A percentile compares a stretch with the other conserved stretches of the same genome.
Conservation (phyloP, 2,113 vertebrate genomes). For the Odocoileus virginianus region DNA sequence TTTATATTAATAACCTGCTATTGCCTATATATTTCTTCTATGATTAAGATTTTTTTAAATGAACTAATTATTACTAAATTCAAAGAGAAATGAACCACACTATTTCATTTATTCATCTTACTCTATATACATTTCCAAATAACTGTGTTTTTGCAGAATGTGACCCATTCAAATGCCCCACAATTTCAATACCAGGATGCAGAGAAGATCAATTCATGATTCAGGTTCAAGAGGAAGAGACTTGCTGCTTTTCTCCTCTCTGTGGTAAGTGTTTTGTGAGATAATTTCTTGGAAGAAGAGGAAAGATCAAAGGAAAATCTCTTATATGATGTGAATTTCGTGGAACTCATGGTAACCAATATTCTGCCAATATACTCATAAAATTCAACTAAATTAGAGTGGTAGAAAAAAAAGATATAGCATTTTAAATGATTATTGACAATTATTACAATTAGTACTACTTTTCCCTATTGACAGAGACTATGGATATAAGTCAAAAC, state of each 20-base stretch:
- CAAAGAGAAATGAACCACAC: background rate
- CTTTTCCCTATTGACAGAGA: background rate
- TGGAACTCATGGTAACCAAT: background rate
- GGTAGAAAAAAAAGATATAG: background rate
- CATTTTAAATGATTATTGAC: conserved; percentile 2
- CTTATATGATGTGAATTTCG: background rate
- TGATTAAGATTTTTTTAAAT: background rate
- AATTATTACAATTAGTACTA: background rate
- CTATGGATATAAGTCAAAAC: background rate
- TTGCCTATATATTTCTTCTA: background rate
- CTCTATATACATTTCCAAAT: background rate
- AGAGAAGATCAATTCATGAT: conserved; percentile 94
- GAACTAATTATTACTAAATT: background rate
- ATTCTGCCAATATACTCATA: background rate
- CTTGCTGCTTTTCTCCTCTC: conserved; percentile 93
- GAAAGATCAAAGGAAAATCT: background rate
- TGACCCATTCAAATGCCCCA: conserved; percentile 88
- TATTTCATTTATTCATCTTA: conserved; percentile 11
- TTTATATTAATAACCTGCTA: background rate
- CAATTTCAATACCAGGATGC: conserved; percentile 83
- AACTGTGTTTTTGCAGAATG: conserved; percentile 85
- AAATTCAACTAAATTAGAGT: background rate
- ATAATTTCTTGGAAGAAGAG: conserved; percentile 20
- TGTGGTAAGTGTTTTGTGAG: conserved; percentile 84
- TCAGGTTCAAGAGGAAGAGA: conserved; percentile 87